These are phyloP conservation scores for Callospermophilus lateralis DNA, from an alignment of 2,113 vertebrate species.

Conservation along the genomic window DNA sequence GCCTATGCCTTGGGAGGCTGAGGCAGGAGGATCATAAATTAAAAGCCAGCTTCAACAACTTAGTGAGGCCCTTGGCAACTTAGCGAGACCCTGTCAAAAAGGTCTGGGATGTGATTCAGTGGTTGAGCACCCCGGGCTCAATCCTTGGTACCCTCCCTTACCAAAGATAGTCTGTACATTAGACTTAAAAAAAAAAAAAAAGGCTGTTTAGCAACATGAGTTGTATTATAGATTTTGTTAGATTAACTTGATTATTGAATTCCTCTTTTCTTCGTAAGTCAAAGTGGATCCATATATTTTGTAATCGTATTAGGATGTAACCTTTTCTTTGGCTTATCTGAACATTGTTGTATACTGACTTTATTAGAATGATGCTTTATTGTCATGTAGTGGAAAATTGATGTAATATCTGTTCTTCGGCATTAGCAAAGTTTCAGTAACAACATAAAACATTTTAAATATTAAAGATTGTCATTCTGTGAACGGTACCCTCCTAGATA, in stretches of 20 bases:
- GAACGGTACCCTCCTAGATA: background rate
- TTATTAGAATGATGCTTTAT: conserved; percentile 10
- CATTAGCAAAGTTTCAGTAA: background rate
- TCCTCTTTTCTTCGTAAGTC: conserved; percentile 32
- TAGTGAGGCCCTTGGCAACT: no score
- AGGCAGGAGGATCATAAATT: background rate
- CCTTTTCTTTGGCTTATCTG: conserved; percentile 14
- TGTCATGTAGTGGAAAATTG: background rate
- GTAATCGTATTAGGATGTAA: background rate
- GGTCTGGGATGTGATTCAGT: no score
- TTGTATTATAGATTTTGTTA: conserved; percentile 15
- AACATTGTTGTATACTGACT: conserved; percentile 5
- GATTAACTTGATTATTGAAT: background rate
- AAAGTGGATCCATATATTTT: background rate
- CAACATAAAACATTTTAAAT: background rate
- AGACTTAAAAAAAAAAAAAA: background rate
- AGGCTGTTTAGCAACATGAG: background rate
- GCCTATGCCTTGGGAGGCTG: background rate
- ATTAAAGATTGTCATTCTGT: background rate
- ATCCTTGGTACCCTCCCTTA: no score
- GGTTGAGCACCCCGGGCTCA: no score
- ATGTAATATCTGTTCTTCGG: background rate
- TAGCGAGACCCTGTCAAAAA: no score
- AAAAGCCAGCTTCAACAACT: no score
- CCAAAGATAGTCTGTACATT: background rate